A percentile compares a stretch with the other conserved stretches of the same genome.
These are phyloP conservation scores for Tethya wilhelma DNA, from an alignment of 37 sponge, comb jelly and placozoan species.

Conservation along the genomic window DNA sequence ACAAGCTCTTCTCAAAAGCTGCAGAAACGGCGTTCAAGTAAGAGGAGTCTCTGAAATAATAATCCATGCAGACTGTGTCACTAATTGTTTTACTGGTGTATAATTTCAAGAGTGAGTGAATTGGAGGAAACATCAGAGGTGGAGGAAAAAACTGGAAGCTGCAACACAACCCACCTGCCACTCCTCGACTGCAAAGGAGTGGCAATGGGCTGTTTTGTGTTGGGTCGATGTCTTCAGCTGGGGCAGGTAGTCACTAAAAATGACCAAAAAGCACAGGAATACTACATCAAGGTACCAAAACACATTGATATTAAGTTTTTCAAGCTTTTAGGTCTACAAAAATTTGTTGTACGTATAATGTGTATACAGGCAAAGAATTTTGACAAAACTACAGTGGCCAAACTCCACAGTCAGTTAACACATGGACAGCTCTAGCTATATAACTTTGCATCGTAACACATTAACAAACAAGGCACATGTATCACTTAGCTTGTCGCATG, in stretches of 20 bases:
- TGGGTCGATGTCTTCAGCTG: conserved; percentile 64
- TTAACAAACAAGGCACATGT: too few relatives aligned
- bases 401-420: conserved; percentile 52
- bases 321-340: neutral
- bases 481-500: too few relatives aligned
- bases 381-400: conserved; percentile 47
- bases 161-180: conserved; percentile 1
- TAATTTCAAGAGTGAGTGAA: conserved; percentile 36
- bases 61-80: neutral
- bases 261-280: conserved; percentile 37
- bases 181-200: conserved; percentile 50
- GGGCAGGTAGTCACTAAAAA: conserved; percentile 57
- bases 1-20: conserved; percentile 65
- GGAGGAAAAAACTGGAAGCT: neutral
- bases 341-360: neutral
- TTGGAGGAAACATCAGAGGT: conserved; percentile 20
- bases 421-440: conserved; percentile 45
- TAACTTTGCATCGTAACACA: too few relatives aligned
- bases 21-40: conserved; percentile 65
- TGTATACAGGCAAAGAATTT: conserved; percentile 29
- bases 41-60: too few relatives aligned
- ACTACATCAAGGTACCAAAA: conserved; percentile 40
- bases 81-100: neutral
- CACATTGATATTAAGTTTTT: neutral
- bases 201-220: conserved; percentile 68